These are phyloP conservation scores for Strongylocentrotus purpuratus DNA, from an alignment of 35 echinoderm and acorn worm species.

Conservation along the genomic window DNA sequence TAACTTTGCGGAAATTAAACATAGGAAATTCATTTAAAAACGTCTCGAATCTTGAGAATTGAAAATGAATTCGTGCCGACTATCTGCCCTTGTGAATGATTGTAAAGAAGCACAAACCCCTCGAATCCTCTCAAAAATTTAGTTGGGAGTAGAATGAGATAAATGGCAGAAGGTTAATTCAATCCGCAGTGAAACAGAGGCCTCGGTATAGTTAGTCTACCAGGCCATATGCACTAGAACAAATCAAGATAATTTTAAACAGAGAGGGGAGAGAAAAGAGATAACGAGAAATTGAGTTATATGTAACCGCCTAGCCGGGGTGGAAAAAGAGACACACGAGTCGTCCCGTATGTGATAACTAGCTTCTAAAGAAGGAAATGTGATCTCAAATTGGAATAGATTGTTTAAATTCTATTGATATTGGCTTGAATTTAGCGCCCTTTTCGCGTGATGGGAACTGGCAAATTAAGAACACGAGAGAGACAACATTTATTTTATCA, in stretches of 20 bases:
- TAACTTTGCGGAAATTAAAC: no score
- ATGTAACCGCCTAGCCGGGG: neutral
- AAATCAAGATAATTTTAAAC: neutral
- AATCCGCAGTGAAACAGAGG: neutral
- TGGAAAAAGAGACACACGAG: neutral
- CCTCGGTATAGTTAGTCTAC: neutral
- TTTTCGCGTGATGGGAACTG: constrained; percentile 12
- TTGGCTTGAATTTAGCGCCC: constrained; percentile 47
- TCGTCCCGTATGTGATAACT: constrained; percentile 29
- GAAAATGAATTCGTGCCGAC: neutral
- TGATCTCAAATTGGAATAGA: constrained; percentile 53
- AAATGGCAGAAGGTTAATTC: constrained; percentile 33
- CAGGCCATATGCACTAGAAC: neutral
- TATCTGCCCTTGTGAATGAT: neutral
- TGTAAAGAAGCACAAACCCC: neutral
- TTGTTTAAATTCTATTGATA: constrained; percentile 54
- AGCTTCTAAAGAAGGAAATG: constrained; percentile 32
- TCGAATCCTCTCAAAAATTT: neutral
- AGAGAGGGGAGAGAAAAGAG: neutral
- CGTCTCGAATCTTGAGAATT: neutral
- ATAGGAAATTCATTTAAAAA: neutral
- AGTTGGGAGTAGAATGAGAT: neutral
- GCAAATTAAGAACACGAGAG: constrained; percentile 40
- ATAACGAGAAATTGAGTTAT: constrained; percentile 29
- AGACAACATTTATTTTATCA: constrained; percentile 48